A percentile compares a stretch with the other conserved stretches of the same genome.
Evolutionary conservation across 2,888 invertebrate genomes (phyloP).

Genomic region (Cephus nigrinus): DNA sequence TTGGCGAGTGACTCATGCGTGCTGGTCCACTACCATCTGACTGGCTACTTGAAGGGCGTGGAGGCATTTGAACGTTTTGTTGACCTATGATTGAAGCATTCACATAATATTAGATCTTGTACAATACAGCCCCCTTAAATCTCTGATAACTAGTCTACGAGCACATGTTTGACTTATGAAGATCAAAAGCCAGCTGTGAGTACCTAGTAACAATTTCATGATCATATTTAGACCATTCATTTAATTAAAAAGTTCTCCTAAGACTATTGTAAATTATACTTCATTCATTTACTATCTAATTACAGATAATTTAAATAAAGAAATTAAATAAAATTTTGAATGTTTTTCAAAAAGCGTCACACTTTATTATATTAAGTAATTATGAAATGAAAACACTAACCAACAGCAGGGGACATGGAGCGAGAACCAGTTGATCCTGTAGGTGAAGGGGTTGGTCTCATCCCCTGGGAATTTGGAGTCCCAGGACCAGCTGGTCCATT

Average conservation of each 20-base stretch:
- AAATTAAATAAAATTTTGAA: not conserved
- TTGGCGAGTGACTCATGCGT: slow-evolving; percentile 78
- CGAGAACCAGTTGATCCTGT: slow-evolving; percentile 94
- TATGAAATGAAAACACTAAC: slow-evolving; percentile 70
- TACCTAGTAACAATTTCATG: not conserved
- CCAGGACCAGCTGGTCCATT: slow-evolving; percentile 74
- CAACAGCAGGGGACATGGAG: slow-evolving; percentile 98
- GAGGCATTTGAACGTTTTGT: slow-evolving; percentile 96
- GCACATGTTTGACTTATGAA: not conserved
- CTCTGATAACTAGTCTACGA: not conserved
- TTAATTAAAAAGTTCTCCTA: not conserved
- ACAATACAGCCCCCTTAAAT: not conserved
- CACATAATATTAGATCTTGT: slow-evolving; percentile 9
- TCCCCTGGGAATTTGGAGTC: slow-evolving; percentile 79
- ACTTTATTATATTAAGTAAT: not conserved
- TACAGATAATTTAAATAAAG: not conserved
- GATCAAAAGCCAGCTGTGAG: not conserved
- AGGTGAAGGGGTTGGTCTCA: slow-evolving; percentile 93
- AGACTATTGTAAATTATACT: not conserved
- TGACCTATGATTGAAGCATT: slow-evolving; percentile 72
- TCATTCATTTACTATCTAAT: not conserved
- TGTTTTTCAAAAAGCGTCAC: not conserved
- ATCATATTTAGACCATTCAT: not conserved
- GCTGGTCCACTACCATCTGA: slow-evolving; percentile 72
- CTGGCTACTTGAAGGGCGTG: slow-evolving; percentile 86